phyloP scores from a whole-genome alignment of 2,797 vertebrate genomes.

The Muraenolepis orangiensis region DNA sequence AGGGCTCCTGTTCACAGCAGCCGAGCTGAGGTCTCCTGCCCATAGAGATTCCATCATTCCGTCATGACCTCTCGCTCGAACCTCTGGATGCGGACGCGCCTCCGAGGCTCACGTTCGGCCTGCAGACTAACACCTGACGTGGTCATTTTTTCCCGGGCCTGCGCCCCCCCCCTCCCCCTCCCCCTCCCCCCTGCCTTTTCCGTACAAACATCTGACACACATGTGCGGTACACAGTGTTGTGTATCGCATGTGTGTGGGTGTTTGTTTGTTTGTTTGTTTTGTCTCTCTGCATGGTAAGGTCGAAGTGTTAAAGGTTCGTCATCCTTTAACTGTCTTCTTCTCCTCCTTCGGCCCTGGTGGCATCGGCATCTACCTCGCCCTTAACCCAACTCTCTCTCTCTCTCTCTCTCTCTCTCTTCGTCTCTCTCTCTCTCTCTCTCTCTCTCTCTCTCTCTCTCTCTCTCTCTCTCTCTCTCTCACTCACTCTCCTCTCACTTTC shows the following conservation, averaged over 20 bases:
- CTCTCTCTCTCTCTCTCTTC: neutral
- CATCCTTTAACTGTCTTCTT: conserved; percentile 46
- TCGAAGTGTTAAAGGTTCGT: conserved; percentile 33
- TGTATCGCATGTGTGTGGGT: neutral
- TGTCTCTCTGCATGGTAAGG: conserved; percentile 41
- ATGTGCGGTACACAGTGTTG: neutral
- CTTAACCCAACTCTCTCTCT: neutral
- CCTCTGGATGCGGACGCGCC: too few species aligned
- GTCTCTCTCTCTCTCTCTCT: neutral
- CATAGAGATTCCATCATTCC: neutral
- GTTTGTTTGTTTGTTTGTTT: conserved; percentile 33
- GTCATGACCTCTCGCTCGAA: too few species aligned
- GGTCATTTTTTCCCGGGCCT: too few species aligned
- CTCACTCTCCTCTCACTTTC: conserved; percentile 34
- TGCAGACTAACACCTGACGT: too few species aligned
- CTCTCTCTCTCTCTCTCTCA: neutral
- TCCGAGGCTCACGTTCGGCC: too few species aligned
- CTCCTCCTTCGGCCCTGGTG: conserved; percentile 47
- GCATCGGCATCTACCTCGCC: neutral
- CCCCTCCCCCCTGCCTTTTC: too few species aligned
- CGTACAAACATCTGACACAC: too few species aligned
- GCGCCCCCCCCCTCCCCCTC: too few species aligned
- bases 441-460: neutral
- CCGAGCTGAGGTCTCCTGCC: too few species aligned
- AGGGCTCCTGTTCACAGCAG: too few species aligned